Evolutionary conservation across 2,888 invertebrate species (phyloP), one percentile per base, ranked within the genome.

Genomic region (Drosophila kuntzei): DNA sequence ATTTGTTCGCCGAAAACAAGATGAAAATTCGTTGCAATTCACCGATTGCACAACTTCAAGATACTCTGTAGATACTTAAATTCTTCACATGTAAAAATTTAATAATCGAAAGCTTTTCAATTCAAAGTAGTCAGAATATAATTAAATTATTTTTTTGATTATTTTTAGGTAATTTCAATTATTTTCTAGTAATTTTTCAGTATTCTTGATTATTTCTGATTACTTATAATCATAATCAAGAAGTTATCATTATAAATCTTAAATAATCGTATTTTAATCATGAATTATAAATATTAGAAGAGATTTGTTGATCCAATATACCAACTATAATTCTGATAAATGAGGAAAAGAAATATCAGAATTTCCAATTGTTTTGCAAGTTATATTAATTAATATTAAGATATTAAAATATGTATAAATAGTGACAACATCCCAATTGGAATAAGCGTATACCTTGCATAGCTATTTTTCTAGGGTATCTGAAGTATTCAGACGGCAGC

Each of bases 1-100:
- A 78, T 87, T 63, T 46, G 54, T 37, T 20, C 55, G 53, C 41
- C 53, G 61, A 65, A 51, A 76, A 72, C 49, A 59, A 53, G 51
- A 29, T 39, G 37, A 46, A 12, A 22, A 57, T n/a, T 37, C 25
- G 29, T 4, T n/a, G 22, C 12, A n/a, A 27, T 4, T 3, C 0
- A 7, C 5, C 6, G 8, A 6, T 0, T 4, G 12, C 11, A 4
- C 20, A 29, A 39, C 77, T 54, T 3, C 0, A 0, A 46, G 22
- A 71, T 66, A 43, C 73, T 11, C 55, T 9, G 11, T 46, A 29
- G 6, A 27, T 16, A 18, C 14, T 32, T 0, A 7, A 18, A 12
- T 4, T 9, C n/a, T 2, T 18, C 0, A n/a, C n/a, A n/a, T n/a
- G n/a, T n/a, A n/a, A n/a, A n/a, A n/a, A n/a, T n/a, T n/a, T n/a